These are phyloP conservation scores for Mastomys natalensis DNA, from an alignment of 2,113 vertebrate species.

Conservation along the genomic window DNA sequence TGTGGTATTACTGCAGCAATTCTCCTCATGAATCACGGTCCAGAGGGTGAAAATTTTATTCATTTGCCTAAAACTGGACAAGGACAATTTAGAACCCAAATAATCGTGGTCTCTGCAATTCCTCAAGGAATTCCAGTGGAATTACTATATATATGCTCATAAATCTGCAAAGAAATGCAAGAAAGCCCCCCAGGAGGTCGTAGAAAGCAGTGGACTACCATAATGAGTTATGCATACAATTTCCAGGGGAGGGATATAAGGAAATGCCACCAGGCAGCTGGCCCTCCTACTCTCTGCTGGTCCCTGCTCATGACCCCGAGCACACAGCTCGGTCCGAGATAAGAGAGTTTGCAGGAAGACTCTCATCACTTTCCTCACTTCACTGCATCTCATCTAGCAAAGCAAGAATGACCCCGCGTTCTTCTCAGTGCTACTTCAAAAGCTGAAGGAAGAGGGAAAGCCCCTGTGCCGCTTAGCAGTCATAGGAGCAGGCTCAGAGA, in stretches of 20 bases:
- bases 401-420: not conserved
- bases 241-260: conserved; percentile 51
- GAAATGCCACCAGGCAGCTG: conserved; percentile 37
- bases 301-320: not conserved
- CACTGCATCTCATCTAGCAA: not conserved
- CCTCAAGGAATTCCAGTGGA: conserved; percentile 49
- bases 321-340: not conserved
- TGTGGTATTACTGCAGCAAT: conserved; percentile 74
- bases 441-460: not conserved
- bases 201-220: not conserved
- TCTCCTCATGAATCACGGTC: conserved; percentile 74
- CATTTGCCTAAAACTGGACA: conserved; percentile 80
- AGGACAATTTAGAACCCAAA: conserved; percentile 81
- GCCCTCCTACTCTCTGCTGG: not conserved
- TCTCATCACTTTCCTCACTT: not conserved
- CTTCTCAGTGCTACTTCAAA: not conserved
- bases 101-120: conserved; percentile 63
- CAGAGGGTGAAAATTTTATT: conserved; percentile 70
- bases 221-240: conserved; percentile 61
- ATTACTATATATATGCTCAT: conserved; percentile 39
- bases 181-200: not conserved
- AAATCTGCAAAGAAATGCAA: conserved; percentile 49
- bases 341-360: not conserved
- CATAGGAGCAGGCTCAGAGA: rapidly evolving
- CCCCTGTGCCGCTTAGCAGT: not conserved